Conservation (phyloP, 2,797 vertebrate species). For the Pitangus sulphuratus region DNA sequence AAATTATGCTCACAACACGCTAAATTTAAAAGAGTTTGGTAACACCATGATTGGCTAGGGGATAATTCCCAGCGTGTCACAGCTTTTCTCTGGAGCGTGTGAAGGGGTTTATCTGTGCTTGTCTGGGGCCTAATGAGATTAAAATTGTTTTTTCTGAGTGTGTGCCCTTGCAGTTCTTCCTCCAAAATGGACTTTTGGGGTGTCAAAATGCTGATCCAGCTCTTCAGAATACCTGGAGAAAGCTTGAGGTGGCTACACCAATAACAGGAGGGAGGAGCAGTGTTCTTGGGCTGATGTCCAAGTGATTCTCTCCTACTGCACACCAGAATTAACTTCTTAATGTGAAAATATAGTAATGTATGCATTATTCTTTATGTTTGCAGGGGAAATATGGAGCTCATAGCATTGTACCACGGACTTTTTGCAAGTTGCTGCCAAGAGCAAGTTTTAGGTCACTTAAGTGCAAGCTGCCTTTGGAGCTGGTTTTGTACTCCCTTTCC, state of each 20-base stretch:
- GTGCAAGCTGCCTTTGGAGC: not conserved
- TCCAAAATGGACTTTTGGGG: accelerated
- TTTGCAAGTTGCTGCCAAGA: not conserved
- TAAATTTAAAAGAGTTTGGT: not conserved
- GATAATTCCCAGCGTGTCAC: not conserved
- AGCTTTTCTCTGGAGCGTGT: not conserved
- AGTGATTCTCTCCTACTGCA: not conserved
- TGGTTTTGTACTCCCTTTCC: not conserved
- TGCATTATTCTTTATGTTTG: not conserved
- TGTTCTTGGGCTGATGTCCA: not conserved
- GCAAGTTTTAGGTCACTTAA: not conserved
- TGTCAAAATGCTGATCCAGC: not conserved
- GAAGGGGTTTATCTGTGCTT: not conserved
- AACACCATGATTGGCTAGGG: not conserved
- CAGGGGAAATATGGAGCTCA: accelerated
- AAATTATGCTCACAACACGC: not conserved
- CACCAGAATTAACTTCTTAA: not conserved
- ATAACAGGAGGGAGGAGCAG: not conserved
- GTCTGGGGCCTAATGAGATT: not conserved
- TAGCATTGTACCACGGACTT: not conserved
- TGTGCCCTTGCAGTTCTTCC: not conserved
- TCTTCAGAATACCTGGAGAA: not conserved
- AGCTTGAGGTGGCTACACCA: not conserved
- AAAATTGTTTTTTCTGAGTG: not conserved
- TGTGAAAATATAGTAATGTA: not conserved